phyloP scores from a whole-genome alignment of 2,113 vertebrate species.

The Forbesichthys papilliferus region DNA sequence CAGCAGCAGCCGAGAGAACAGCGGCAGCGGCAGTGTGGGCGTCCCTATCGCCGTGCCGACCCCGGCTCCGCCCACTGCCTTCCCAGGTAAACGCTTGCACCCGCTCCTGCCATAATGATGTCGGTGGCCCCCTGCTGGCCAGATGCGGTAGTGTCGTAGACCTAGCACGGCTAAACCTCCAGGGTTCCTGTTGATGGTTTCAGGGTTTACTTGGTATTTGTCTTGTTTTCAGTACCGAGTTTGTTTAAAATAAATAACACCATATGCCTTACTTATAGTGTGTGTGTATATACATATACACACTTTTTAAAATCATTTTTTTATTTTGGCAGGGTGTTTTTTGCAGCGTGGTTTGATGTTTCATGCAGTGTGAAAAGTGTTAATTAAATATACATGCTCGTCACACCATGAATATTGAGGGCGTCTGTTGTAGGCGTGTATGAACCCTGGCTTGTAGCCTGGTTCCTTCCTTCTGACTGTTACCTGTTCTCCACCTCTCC shows the following conservation, averaged over 20 bases:
- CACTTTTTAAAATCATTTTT: too few relatives aligned
- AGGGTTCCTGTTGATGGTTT: neutral
- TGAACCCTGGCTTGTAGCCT: constrained; percentile 16
- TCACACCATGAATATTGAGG: neutral
- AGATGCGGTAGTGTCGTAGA: neutral
- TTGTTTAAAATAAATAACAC: too few relatives aligned
- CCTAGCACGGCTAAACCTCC: constrained; percentile 39
- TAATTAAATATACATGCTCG: neutral
- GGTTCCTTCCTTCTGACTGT: constrained; percentile 32
- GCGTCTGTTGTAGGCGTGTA: neutral
- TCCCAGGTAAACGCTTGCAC: constrained; percentile 84
- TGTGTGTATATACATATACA: too few relatives aligned
- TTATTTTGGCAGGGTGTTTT: too few relatives aligned
- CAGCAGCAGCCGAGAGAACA: constrained; percentile 99
- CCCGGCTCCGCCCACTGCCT: constrained; percentile 92
- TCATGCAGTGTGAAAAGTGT: too few relatives aligned
- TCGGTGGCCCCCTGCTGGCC: neutral
- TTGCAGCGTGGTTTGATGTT: too few relatives aligned
- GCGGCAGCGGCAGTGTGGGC: constrained; percentile 97
- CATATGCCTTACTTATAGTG: too few relatives aligned
- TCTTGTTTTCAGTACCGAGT: too few relatives aligned
- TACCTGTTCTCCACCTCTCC: constrained; percentile 41
- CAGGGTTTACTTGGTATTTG: too few relatives aligned
- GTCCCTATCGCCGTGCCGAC: constrained; percentile 95
- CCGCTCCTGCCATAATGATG: neutral